These are phyloP conservation scores for Mycteria americana DNA, from an alignment of 2,797 vertebrate genomes.

Conservation along the genomic window DNA sequence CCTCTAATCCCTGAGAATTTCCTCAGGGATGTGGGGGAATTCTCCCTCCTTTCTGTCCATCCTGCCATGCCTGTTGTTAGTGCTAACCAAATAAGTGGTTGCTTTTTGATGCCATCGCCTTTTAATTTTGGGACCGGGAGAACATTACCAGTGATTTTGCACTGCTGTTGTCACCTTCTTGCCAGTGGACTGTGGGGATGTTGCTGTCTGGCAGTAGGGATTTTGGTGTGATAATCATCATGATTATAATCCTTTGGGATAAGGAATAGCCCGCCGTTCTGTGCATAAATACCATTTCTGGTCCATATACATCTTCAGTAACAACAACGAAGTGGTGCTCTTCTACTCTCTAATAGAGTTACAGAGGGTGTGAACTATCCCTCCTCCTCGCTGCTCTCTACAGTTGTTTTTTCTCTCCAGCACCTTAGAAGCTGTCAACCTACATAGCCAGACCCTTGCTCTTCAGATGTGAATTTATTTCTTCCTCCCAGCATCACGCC, in stretches of 20 bases:
- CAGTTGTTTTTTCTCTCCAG: not conserved
- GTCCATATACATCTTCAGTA: not conserved
- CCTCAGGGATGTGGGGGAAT: not conserved
- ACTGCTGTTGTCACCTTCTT: accelerated
- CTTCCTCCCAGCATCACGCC: not conserved
- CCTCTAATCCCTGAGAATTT: not conserved
- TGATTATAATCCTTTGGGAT: not conserved
- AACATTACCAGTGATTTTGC: not conserved
- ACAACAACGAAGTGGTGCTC: not conserved
- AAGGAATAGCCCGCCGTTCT: not conserved
- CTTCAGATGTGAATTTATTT: not conserved
- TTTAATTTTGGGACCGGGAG: too few relatives aligned
- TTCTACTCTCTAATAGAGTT: not conserved
- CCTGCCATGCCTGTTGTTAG: not conserved
- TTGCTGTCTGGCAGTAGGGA: not conserved
- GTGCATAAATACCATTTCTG: not conserved
- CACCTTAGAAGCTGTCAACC: not conserved
- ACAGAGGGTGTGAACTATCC: not conserved
- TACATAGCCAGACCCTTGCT: not conserved
- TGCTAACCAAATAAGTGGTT: not conserved
- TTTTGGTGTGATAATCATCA: not conserved
- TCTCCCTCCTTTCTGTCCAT: not conserved
- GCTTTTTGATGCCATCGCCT: not conserved
- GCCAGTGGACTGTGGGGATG: not conserved
- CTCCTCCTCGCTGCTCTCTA: not conserved